Conservation (phyloP, 2,888 invertebrate species). For the Digitonthophagus gazella region DNA sequence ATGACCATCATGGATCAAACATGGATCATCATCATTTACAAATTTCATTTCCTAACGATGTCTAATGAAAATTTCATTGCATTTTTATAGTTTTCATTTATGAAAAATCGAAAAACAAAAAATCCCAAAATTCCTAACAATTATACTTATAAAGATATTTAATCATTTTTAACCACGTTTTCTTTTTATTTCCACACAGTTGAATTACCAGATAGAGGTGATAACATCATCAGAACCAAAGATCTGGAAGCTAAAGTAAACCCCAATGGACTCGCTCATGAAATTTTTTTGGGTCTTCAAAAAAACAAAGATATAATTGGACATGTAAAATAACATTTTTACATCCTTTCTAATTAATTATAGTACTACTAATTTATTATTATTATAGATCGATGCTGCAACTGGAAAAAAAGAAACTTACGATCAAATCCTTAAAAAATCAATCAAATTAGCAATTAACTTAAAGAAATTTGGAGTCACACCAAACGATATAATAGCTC, state of each 20-base stretch:
- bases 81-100: no score
- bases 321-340: constrained; percentile 9
- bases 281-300: constrained; percentile 8
- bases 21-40: no score
- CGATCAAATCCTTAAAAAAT: constrained; percentile 45
- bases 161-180: no score
- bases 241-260: not conserved
- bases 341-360: not conserved
- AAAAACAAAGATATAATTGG: constrained; percentile 6
- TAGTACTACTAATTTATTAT: not conserved
- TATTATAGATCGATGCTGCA: constrained; percentile 50
- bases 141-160: no score
- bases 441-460: constrained; percentile 51
- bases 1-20: no score
- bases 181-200: not conserved
- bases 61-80: no score
- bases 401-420: constrained; percentile 48
- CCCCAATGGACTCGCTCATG: constrained; percentile 7
- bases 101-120: no score
- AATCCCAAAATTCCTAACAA: no score
- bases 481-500: constrained; percentile 50
- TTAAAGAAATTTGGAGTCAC: constrained; percentile 48
- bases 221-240: constrained; percentile 18
- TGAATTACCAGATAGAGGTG: constrained; percentile 19
- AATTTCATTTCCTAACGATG: no score